Conservation (phyloP, 2,113 vertebrate genomes). For the Eidolon helvum region DNA sequence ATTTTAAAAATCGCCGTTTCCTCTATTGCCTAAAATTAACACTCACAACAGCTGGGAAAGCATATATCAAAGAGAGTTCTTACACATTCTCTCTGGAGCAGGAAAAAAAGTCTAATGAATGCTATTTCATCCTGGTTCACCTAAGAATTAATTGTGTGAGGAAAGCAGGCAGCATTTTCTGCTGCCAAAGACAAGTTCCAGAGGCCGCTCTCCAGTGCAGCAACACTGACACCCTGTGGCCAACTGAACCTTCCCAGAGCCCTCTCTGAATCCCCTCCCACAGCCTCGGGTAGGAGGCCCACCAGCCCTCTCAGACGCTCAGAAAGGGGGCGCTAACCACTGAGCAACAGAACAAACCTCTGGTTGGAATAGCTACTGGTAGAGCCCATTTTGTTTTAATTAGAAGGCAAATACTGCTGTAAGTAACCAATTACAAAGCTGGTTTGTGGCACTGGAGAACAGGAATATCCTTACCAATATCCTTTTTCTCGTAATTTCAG, state of each 20-base stretch:
- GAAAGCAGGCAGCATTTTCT: slow-evolving; percentile 27
- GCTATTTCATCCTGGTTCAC: background rate
- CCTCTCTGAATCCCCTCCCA: background rate
- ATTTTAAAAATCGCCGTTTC: background rate
- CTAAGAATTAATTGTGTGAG: background rate
- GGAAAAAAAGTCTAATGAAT: background rate
- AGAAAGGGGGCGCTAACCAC: background rate
- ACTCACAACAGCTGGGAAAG: background rate
- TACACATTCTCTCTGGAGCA: background rate
- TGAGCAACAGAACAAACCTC: background rate
- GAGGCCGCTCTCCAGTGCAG: slow-evolving; percentile 71
- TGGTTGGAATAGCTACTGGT: background rate
- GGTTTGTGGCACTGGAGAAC: background rate
- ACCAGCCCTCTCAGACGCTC: background rate
- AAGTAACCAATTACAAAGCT: background rate
- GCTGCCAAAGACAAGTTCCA: slow-evolving; percentile 39
- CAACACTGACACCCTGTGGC: slow-evolving; percentile 89
- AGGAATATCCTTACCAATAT: background rate
- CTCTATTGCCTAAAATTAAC: background rate
- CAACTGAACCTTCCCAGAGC: slow-evolving; percentile 15
- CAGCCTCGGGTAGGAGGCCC: background rate
- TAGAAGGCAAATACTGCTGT: background rate
- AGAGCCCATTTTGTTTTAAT: background rate
- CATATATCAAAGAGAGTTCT: background rate
- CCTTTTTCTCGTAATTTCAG: background rate